Base-by-base conservation (phyloP, 1,140 invertebrate species). In the Bacillus rossius region DNA sequence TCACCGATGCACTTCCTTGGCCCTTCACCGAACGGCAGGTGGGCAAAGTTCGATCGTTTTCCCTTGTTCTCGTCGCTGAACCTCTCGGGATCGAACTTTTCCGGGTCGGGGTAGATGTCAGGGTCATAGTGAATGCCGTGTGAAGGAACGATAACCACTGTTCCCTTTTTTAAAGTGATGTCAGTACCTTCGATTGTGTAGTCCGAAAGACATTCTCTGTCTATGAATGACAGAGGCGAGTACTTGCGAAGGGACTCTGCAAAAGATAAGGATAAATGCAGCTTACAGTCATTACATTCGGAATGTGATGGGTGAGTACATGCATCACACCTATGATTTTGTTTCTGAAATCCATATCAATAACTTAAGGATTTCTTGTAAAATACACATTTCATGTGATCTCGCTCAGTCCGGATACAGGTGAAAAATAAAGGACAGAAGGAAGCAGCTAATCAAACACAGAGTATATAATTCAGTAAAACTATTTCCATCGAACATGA, bases 1-100 rank as follows among this genome's bases (percentile, higher is more conserved):
- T 74, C 68, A 67, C 80, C 83, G 53, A 85, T 76, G 61, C 83
- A 85, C 59, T 77, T 80, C 23, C 83, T 69, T 1, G 81, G 81
- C 22, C 83, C 83, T 8, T 67, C 67, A 3, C 82, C 81, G 61
- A 85, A 84, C 0, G 83, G 79, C 45, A 82, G 54, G 67, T 75
- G 83, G 0, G 73, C 65, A 40, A 71, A 79, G 0, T 73, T 75
- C 19, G 72, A 64, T n/a, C 77, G 50, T 0, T 69, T 70, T 1
- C 49, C 37, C 20, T 71, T 73, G 43, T 75, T 74, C 19, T 76
- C 73, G 8, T 71, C 70, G 34, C 67, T 70, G 51, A 79, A 81
- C 26, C 80, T 65, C 23, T 81, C 80, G 0, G 80, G 79, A 59
- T 77, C 67, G 54, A 81, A 83, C 34, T 63, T 66, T 16, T 73